Evolutionary conservation across 1,140 invertebrate species (phyloP), one percentile per base, ranked within the genome.

Genomic region (Trialeurodes vaporariorum): DNA sequence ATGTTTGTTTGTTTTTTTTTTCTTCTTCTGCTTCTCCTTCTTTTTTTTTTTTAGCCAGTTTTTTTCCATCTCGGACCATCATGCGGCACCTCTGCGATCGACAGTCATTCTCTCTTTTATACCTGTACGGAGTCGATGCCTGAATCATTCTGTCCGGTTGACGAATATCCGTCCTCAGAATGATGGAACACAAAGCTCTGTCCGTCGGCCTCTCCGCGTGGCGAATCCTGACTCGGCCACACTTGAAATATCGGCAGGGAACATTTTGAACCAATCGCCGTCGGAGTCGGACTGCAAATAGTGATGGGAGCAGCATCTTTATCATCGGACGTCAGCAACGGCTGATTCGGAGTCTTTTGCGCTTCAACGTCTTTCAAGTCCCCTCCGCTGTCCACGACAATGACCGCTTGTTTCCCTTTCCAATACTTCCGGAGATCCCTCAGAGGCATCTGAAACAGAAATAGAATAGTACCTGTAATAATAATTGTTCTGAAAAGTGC

Each of bases 61-160:
- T n/a, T n/a, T n/a, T n/a, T n/a, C n/a, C n/a, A n/a, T n/a, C n/a
- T n/a, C n/a, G n/a, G n/a, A n/a, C n/a, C n/a, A n/a, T n/a, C n/a
- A n/a, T n/a, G n/a, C n/a, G n/a, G n/a, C n/a, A n/a, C n/a, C n/a
- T n/a, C n/a, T n/a, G n/a, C n/a, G n/a, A n/a, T n/a, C n/a, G n/a
- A n/a, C n/a, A n/a, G n/a, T n/a, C n/a, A n/a, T n/a, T n/a, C n/a
- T n/a, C n/a, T n/a, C n/a, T n/a, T n/a, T n/a, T 17, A 68, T 75
- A 85, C 84, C 81, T 86, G 84, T 63, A 85, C 83, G n/a, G 86
- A 87, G 64, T 88, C 86, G 72, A 88, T 88, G 61, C 86, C 86
- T 0, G 83, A 84, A 70, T 85, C 83, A 68, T 77, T 74, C 64
- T 78, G 78, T 60, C 72, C 68, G 62, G 73, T 74, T 22, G 70